Conservation (phyloP, 2,888 invertebrate genomes). For the Bellardia pandia region DNA sequence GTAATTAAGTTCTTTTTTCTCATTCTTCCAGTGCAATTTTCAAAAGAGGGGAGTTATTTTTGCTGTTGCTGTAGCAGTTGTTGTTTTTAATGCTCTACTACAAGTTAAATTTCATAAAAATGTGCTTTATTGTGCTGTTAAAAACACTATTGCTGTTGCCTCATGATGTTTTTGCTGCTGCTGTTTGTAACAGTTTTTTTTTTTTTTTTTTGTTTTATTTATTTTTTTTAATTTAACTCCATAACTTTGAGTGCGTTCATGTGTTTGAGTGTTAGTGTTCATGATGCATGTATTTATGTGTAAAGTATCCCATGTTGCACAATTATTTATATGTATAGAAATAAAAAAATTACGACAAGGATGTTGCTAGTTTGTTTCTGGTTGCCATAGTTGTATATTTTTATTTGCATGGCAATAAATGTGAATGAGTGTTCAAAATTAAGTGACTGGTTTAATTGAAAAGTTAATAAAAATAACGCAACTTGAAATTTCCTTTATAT, state of each 20-base stretch:
- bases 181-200: slow-evolving; percentile 59
- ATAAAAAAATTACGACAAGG: slow-evolving; percentile 42
- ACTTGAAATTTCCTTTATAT: background rate
- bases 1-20: slow-evolving; percentile 68
- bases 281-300: slow-evolving; percentile 47
- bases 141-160: slow-evolving; percentile 34
- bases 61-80: slow-evolving; percentile 38
- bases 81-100: slow-evolving; percentile 45
- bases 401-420: slow-evolving; percentile 45
- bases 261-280: slow-evolving; percentile 28
- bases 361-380: slow-evolving; percentile 63
- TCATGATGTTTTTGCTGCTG: slow-evolving; percentile 43
- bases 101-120: slow-evolving; percentile 39
- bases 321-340: slow-evolving; percentile 49
- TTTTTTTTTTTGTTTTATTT: background rate
- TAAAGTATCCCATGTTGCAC: slow-evolving; percentile 59
- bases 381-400: slow-evolving; percentile 39
- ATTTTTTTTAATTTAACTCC: slow-evolving; percentile 52
- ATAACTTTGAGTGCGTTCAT: slow-evolving; percentile 28
- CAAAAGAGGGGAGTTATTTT: slow-evolving; percentile 22
- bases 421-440: background rate
- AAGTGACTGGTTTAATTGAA: slow-evolving; percentile 1
- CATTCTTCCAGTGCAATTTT: slow-evolving; percentile 38
- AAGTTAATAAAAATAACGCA: background rate
- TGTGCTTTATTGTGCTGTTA: slow-evolving; percentile 45